Conservation (phyloP, 1,140 invertebrate species). For the Bradysia coprophila region DNA sequence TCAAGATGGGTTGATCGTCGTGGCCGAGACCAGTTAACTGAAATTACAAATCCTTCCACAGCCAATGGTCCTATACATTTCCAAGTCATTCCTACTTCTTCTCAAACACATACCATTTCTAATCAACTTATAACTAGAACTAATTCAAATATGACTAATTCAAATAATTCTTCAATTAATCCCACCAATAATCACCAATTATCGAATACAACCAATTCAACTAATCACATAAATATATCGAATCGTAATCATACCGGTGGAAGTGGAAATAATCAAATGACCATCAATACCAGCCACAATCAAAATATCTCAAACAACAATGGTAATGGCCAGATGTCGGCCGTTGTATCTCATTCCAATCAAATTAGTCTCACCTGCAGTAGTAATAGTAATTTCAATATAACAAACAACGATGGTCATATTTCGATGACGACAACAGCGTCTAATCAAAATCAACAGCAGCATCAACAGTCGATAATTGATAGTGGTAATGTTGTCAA, state of each 20-base stretch:
- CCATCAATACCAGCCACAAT: conserved; percentile 11
- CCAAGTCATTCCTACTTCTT: conserved; percentile 19
- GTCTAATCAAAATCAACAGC: conserved; percentile 6
- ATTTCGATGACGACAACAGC: conserved; percentile 14
- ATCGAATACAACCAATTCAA: conserved; percentile 1
- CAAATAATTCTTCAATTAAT: background rate
- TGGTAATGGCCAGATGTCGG: background rate
- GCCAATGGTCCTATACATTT: conserved; percentile 19
- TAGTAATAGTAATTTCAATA: conserved; percentile 3
- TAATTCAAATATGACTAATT: background rate
- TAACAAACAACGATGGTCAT: conserved; percentile 4
- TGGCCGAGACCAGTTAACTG: conserved; percentile 6
- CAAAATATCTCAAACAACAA: background rate
- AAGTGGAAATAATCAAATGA: conserved; percentile 4
- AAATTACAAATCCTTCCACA: conserved; percentile 3
- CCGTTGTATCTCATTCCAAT: conserved; percentile 2
- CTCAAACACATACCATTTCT: background rate
- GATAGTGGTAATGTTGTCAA: conserved; percentile 5
- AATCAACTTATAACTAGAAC: background rate
- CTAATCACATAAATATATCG: background rate
- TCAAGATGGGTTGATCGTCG: conserved; percentile 20
- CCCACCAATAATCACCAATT: conserved; percentile 1
- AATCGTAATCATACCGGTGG: background rate
- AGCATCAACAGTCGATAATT: conserved; percentile 5
- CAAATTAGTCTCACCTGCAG: background rate